Evolutionary conservation across 2,113 vertebrate genomes (phyloP).

Genomic region (Pygoscelis antarcticus): DNA sequence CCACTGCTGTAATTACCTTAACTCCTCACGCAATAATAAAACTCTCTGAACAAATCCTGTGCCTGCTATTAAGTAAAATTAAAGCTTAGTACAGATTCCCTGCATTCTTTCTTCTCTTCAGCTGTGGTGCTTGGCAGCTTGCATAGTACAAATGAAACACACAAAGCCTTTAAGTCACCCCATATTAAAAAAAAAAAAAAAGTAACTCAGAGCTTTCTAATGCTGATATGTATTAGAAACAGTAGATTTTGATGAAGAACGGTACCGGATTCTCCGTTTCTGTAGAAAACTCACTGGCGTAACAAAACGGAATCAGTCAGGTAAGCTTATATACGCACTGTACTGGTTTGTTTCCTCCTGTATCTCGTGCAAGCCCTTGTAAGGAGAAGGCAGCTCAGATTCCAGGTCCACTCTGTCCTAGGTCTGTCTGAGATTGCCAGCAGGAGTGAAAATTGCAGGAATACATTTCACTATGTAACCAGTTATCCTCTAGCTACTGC

Average conservation of each 20-base stretch:
- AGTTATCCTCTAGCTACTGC: not conserved
- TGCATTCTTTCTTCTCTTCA: slow-evolving; percentile 32
- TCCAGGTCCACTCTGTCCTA: not conserved
- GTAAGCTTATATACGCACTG: not conserved
- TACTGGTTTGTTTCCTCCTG: not conserved
- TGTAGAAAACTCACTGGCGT: not conserved
- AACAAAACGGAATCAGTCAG: not conserved
- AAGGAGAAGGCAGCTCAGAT: not conserved
- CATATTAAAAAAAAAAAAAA: not conserved
- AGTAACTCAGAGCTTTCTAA: not conserved
- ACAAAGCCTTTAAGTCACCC: slow-evolving; percentile 36
- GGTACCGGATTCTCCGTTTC: not conserved
- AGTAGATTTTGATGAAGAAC: not conserved
- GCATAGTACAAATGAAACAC: slow-evolving; percentile 3
- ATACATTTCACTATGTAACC: not conserved
- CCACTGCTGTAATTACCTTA: not conserved
- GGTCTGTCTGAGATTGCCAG: not conserved
- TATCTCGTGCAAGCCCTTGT: not conserved
- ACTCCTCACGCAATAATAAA: slow-evolving; percentile 20
- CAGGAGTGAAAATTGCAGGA: not conserved
- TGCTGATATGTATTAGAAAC: not conserved
- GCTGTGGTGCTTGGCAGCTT: slow-evolving; percentile 39
- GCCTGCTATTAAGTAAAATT: slow-evolving; percentile 31
- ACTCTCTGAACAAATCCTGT: slow-evolving; percentile 33
- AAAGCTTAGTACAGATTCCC: slow-evolving; percentile 50